Base-by-base conservation (phyloP, 2,113 vertebrate species). In the Anguilla japonica region DNA sequence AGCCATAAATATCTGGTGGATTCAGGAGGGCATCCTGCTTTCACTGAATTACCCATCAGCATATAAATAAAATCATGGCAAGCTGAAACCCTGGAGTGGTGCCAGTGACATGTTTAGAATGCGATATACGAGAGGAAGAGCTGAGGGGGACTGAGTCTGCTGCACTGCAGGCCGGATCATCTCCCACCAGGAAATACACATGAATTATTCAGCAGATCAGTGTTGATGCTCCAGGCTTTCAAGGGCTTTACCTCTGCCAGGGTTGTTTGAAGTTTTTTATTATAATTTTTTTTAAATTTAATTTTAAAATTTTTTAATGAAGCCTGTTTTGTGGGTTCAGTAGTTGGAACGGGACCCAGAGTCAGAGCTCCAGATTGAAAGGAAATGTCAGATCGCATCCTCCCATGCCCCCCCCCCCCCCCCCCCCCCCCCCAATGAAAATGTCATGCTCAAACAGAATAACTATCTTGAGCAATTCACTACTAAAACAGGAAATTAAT, bases 161-260 rank as follows among this genome's bases (percentile, higher is more conserved):
- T 82, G 1, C 83, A 91, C 86, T 89, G 89, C 83, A 43, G 88
- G 82, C 86, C 91, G 89, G 88, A 86, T 81, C 90, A 89, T 87
- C 84, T 83, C 89, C 90, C 86, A 85, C 85, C 90, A 90, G 88
- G 41, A 90, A 85, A 90, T 85, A 90, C 81, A 84, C 83, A 93
- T 95, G 82, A 93, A 95, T 94, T 92, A 93, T 95, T 95, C 88
- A 95, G 89, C 83, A 87, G 82, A 86, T 91, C 84, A 87, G 84
- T 93, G 94, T 93, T 94, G 92, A 93, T 93, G 93, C 94, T 93
- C 87, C 90, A 88, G 94, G 94, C 92, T 89, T 88, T 93, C 88
- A 86, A 93, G 91, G 91, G 91, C 78, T 91, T 91, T 79, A 53
- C 67, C 81, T 82, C 46, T 29, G 91, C 88, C 85, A 91, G 88